Base-by-base conservation (phyloP, 2,888 invertebrate species). In the Agrochola lota region DNA sequence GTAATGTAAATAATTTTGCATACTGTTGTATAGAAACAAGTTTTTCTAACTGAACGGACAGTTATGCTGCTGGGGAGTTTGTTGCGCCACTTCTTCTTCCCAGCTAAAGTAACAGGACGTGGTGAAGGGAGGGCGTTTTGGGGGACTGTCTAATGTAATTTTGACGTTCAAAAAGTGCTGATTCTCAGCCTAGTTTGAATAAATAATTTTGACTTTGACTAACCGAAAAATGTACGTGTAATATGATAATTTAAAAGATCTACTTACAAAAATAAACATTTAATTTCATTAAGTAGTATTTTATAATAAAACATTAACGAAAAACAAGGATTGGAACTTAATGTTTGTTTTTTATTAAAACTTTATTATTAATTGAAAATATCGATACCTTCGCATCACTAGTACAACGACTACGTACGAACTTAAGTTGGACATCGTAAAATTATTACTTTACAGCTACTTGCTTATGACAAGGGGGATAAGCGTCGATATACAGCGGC, bases 361-460 rank as follows among this genome's bases (percentile, higher is more conserved):
- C 9, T 15, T 2, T 15, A 30, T 7, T 57, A 72, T 73, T 74
- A 35, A 74, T 74, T n/a, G 7, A 59, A 46, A 73, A 26, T 26
- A 80, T 78, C 82, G 82, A 82, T 60, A 74, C 26, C 11, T 26
- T 71, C 69, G 43, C 86, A 82, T 81, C 87, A 76, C 87, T 90
- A 88, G 30, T 63, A 5, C n/a, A 40, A 70, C 72, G 77, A 85
- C 81, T 88, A 82, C 83, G 77, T 84, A 83, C 81, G 79, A 90
- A 91, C 86, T 90, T 91, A 92, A 93, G 90, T 86, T 90, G 93
- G 92, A 92, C 94, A 91, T 91, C 91, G 90, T 94, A 93, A 94
- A 94, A 92, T 94, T 92, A 93, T 92, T 89, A 93, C 91, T 92
- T 90, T 93, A 93, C 87, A 90, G 89, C 90, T 91, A 93, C 92